Evolutionary conservation across 2,797 vertebrate genomes (phyloP), one percentile per base, ranked within the genome.

Genomic region (Sphaeramia orbicularis): DNA sequence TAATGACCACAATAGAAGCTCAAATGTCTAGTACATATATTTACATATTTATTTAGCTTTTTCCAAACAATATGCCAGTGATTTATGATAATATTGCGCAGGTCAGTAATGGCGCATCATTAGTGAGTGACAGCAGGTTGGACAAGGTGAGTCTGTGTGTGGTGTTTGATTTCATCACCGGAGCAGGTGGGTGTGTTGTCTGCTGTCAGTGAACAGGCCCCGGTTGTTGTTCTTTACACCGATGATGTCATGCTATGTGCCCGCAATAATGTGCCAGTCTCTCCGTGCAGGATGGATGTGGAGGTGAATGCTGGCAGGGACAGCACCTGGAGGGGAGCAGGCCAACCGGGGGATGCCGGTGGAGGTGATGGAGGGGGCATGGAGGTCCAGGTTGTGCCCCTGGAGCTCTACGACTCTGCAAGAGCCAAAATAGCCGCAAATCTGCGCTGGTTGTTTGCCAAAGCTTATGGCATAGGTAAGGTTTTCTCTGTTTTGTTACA

Each of bases 391-490:
- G 74, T 91, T 40, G 92, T 96, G 59, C 95, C 96, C 1, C 91
- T 94, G 89, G 96, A 98, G 85, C 94, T 96, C 84, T 99, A 99
- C 83, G 97, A 99, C 89, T 95, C 96, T 67, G 94, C 97, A 69
- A 93, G 96, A 88, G 96, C 97, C 80, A 99, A 99, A 94, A 98
- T 99, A 93, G 97, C 96, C 80, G 96, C 96, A 87, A 97, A 97
- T 93, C 95, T 99, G 81, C 95, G 96, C 84, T 99, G 98, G 98
- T 91, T 98, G 86, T 97, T 98, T 81, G 95, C 96, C 81, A 99
- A 96, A 95, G 96, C 97, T 67, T 98, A 96, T 43, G 97, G 97
- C 80, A 94, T 90, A 92, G 96, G 97, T 97, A 94, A 93, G 93
- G 66, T 38, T 52, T 11, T 61, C 24, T 54, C 6, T 43, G 30